phyloP scores from a whole-genome alignment of 2,797 vertebrate species.

The Anguilla anguilla region DNA sequence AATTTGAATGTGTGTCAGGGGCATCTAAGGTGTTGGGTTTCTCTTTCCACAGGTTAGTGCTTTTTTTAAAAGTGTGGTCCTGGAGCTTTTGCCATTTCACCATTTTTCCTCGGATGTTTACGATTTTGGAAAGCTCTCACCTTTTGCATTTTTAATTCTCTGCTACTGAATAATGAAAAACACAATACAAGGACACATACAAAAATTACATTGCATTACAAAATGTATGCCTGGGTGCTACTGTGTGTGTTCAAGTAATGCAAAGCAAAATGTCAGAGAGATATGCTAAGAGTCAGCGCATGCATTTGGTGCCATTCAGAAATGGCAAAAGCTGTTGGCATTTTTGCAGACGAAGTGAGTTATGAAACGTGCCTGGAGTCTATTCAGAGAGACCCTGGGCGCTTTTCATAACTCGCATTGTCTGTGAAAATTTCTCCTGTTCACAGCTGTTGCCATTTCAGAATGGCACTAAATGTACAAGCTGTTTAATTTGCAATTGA shows the following conservation, averaged over 20 bases:
- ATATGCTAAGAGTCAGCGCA: not conserved
- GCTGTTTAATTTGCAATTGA: not conserved
- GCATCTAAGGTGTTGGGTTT: not conserved
- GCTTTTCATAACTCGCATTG: not conserved
- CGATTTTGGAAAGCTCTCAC: not conserved
- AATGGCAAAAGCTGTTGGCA: not conserved
- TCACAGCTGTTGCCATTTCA: not conserved
- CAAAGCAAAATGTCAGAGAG: not conserved
- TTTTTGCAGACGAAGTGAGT: not conserved
- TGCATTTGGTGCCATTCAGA: not conserved
- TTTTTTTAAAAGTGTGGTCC: not conserved
- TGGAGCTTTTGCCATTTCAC: not conserved
- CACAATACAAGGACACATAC: not conserved
- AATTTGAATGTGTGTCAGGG: not conserved
- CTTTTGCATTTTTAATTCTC: not conserved
- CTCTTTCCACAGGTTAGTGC: not conserved
- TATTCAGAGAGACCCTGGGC: not conserved
- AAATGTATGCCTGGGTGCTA: not conserved
- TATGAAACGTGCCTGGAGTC: not conserved
- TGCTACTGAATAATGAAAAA: not conserved
- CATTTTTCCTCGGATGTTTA: not conserved
- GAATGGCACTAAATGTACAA: not conserved
- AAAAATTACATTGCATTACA: not conserved
- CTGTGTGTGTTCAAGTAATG: not conserved
- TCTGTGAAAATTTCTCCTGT: not conserved